Base-by-base conservation (phyloP, 2,888 invertebrate genomes). In the Ametastegia equiseti region DNA sequence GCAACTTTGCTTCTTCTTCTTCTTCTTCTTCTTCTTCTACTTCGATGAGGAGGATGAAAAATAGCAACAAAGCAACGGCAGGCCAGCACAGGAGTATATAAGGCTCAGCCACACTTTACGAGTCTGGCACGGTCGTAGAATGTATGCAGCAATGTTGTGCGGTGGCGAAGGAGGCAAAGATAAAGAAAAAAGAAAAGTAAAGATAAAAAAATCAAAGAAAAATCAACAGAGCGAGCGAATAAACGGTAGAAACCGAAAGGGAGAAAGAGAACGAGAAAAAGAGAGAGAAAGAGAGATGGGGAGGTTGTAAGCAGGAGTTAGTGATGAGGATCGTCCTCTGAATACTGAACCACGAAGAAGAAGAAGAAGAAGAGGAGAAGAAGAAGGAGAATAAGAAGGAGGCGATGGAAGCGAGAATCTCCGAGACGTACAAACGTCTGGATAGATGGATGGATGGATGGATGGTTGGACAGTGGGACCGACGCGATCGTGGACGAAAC, bases 401-500 rank as follows among this genome's bases (percentile, higher is more conserved):
- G 30, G n/a, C 71, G 47, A n/a, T 33, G 1, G 45, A 45, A 71
- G 75, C 50, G 50, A 50, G 75, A 54, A 75, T 54, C 30, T 75
- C 75, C 19, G 75, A 78, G 57, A 60, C 63, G 60, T 33, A 67
- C 65, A 67, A 67, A 75, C 54, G 75, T 33, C 39, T 50, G 75
- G 75, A 75, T 75, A 54, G 75, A 71, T 42, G 19, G 75, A 36
- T 57, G 75, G 75, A 75, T 57, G 63, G 78, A 78, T 75, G 71
- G 63, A 79, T n/a, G 65, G 81, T 65, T 81, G 84, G 84, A 85
- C 86, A 83, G 84, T 50, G 54, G 75, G 50, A 75, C 75, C 75
- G 75, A 75, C 75, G 75, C 30, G 63, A 85, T 85, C 86, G 85
- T 86, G 86, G 84, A 85, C 85, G 84, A 81, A 85, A 85, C 86